Evolutionary conservation across 2,113 vertebrate species (phyloP).

Genomic region (chimpanzee (Pan troglodytes)): NHGRI_mPanTro3-v2.1_pri NC_072417.2:77543001-77543500

Average conservation of each 20-base stretch:
- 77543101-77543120: too few species aligned
- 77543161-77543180: too few species aligned
- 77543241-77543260: not conserved
- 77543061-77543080: too few species aligned
- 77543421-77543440: constrained; percentile 42
- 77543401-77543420: constrained; percentile 59
- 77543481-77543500: constrained; percentile 68
- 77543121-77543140: too few species aligned
- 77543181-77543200: too few species aligned
- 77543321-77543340: not conserved
- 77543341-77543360: not conserved
- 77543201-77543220: too few species aligned
- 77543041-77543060: too few species aligned
- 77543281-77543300: not conserved
- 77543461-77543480: constrained; percentile 29
- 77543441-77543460: constrained; percentile 27
- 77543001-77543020: rapidly evolving
- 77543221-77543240: too few species aligned
- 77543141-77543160: too few species aligned
- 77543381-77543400: not conserved
- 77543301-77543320: not conserved
- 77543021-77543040: too few species aligned
- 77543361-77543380: constrained; percentile 4
- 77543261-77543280: not conserved
- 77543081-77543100: too few species aligned